A percentile compares a stretch with the other conserved stretches of the same genome.
Evolutionary conservation across 2,888 invertebrate species (phyloP).

Genomic region (Dorcus parallelipipedus): DNA sequence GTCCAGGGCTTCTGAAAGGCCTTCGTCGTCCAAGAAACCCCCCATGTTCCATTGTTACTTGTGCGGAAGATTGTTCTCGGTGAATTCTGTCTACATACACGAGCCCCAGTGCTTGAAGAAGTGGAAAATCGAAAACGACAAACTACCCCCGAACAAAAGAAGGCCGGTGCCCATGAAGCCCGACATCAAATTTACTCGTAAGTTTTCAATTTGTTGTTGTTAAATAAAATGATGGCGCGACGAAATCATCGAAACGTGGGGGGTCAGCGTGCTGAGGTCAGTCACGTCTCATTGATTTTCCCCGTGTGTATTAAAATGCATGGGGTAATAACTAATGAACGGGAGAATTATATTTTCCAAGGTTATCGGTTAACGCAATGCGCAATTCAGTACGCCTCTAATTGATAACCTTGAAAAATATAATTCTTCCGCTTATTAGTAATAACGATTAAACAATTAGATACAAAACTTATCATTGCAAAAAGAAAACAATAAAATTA

Average conservation of each 20-base stretch:
- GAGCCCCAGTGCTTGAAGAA: slow-evolving; percentile 65
- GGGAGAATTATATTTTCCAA: too few species aligned
- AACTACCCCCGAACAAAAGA: slow-evolving; percentile 54
- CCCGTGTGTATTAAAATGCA: too few species aligned
- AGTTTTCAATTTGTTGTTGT: slow-evolving; percentile 27
- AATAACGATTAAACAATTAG: too few species aligned
- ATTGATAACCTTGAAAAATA: too few species aligned
- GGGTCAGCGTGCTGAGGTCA: too few species aligned
- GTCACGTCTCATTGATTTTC: too few species aligned
- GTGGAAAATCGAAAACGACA: slow-evolving; percentile 61
- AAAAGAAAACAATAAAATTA: too few species aligned
- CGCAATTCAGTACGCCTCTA: too few species aligned
- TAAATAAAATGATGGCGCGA: not conserved
- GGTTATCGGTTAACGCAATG: too few species aligned
- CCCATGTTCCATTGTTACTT: slow-evolving; percentile 57
- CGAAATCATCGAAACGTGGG: not conserved
- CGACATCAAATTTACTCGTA: slow-evolving; percentile 50
- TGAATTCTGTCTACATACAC: slow-evolving; percentile 60
- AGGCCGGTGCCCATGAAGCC: slow-evolving; percentile 59
- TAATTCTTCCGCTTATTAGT: too few species aligned
- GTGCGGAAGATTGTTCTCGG: slow-evolving; percentile 63
- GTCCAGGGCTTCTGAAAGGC: slow-evolving; percentile 1
- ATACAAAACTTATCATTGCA: too few species aligned
- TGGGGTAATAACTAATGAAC: too few species aligned
- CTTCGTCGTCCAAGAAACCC: slow-evolving; percentile 29